Conservation (phyloP, 92 coral and sea anemone species). For the Meandrina meandrites region DNA sequence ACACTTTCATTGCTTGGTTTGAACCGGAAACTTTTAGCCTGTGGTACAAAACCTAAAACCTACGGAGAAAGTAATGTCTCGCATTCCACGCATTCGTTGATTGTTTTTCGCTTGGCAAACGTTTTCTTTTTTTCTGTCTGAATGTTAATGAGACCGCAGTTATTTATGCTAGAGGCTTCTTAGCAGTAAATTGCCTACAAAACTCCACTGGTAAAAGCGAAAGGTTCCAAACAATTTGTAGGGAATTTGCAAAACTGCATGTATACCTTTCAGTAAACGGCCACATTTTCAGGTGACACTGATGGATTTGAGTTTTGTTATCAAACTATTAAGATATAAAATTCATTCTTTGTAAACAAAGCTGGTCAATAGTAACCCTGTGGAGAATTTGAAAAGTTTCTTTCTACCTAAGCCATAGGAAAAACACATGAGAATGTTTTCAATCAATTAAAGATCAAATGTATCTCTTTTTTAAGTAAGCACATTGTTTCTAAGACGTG, state of each 20-base stretch:
- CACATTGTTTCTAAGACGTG: too few species aligned
- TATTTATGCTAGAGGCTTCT: not conserved
- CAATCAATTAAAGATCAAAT: not conserved
- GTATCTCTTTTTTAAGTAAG: not conserved
- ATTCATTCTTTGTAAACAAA: not conserved
- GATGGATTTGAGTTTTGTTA: not conserved
- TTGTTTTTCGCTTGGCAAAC: not conserved
- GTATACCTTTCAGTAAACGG: not conserved
- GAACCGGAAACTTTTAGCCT: not conserved
- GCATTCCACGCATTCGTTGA: not conserved
- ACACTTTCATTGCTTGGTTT: not conserved
- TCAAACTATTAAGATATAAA: not conserved
- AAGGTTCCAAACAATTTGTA: not conserved
- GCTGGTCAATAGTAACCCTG: not conserved
- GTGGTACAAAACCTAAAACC: not conserved
- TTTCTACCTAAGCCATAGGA: too few species aligned
- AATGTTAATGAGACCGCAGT: not conserved
- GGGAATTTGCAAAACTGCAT: not conserved
- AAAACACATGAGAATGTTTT: not conserved
- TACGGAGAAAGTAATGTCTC: not conserved
- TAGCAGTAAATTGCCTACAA: not conserved
- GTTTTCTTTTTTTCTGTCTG: not conserved
- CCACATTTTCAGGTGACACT: not conserved
- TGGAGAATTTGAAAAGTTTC: not conserved
- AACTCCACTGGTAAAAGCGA: not conserved